These are phyloP conservation scores for Aldrovandia affinis DNA, from an alignment of 2,797 vertebrate genomes.

Conservation along the genomic window DNA sequence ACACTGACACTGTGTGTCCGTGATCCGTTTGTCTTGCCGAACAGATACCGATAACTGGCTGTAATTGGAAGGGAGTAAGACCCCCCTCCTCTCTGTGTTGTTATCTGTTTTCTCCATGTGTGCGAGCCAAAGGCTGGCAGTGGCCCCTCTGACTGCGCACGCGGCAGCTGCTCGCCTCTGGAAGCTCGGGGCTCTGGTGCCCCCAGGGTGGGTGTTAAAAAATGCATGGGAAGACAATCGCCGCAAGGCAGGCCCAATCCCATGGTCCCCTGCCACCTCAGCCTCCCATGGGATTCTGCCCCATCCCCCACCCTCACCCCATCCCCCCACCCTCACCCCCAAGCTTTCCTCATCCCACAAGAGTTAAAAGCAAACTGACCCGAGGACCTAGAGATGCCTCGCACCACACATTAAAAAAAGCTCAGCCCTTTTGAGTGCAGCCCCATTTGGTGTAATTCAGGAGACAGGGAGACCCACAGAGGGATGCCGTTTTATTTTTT, in stretches of 20 bases:
- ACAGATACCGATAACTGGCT: slow-evolving; percentile 17
- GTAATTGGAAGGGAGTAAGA: background rate
- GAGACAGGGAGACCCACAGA: background rate
- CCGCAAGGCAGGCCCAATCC: background rate
- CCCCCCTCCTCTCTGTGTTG: background rate
- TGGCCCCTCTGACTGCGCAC: background rate
- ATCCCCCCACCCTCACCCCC: background rate
- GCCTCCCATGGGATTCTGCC: background rate
- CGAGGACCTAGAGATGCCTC: background rate
- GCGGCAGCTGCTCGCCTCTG: slow-evolving; percentile 2
- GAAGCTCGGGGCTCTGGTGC: background rate
- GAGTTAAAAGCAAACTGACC: background rate
- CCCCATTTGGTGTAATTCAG: no score
- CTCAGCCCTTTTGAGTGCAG: background rate
- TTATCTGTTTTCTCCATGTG: background rate
- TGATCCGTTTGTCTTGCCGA: background rate
- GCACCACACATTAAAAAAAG: background rate
- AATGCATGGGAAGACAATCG: background rate
- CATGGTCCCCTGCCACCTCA: background rate
- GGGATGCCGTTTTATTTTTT: background rate
- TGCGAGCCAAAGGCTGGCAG: background rate
- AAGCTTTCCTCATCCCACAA: background rate
- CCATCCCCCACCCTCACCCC: background rate
- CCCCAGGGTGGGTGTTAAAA: background rate
- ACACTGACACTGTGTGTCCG: background rate